phyloP scores from a whole-genome alignment of 2,113 vertebrate species.

The Protomyctophum bolini region DNA sequence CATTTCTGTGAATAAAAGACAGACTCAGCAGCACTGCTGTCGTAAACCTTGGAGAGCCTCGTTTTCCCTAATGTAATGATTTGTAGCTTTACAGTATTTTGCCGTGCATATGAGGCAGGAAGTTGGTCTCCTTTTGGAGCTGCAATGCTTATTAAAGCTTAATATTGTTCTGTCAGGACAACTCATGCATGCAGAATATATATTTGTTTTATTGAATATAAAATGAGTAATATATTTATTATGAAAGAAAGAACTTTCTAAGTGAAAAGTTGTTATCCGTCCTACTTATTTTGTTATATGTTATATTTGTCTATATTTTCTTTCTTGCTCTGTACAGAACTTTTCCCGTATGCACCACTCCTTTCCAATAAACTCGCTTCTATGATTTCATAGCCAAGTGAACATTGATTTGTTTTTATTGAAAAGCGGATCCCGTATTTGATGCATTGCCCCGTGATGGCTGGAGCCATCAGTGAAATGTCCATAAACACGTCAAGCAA shows the following conservation, averaged over 20 bases:
- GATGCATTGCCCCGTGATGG: slow-evolving; percentile 52
- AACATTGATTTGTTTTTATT: slow-evolving; percentile 63
- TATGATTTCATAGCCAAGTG: slow-evolving; percentile 49
- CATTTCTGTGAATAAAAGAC: not conserved
- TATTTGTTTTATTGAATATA: too few relatives aligned
- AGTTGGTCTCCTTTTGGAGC: too few relatives aligned
- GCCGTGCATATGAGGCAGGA: too few relatives aligned
- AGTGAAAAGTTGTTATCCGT: too few relatives aligned
- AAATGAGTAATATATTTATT: too few relatives aligned
- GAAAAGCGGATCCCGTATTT: slow-evolving; percentile 52
- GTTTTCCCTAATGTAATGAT: too few relatives aligned
- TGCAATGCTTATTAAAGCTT: too few relatives aligned
- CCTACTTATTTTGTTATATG: slow-evolving; percentile 9
- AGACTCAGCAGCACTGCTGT: not conserved
- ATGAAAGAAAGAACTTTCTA: too few relatives aligned
- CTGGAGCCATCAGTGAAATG: slow-evolving; percentile 45
- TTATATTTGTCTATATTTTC: slow-evolving; percentile 33
- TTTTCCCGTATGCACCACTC: slow-evolving; percentile 19
- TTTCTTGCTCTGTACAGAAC: slow-evolving; percentile 20
- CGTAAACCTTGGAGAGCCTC: too few relatives aligned
- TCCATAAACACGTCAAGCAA: slow-evolving; percentile 53
- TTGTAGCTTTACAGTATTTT: too few relatives aligned
- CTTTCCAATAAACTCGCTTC: slow-evolving; percentile 51
- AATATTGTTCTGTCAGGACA: not conserved
- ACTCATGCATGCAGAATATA: too few relatives aligned